phyloP scores from a whole-genome alignment of 2,113 vertebrate genomes.

The Noturus placidus region DNA sequence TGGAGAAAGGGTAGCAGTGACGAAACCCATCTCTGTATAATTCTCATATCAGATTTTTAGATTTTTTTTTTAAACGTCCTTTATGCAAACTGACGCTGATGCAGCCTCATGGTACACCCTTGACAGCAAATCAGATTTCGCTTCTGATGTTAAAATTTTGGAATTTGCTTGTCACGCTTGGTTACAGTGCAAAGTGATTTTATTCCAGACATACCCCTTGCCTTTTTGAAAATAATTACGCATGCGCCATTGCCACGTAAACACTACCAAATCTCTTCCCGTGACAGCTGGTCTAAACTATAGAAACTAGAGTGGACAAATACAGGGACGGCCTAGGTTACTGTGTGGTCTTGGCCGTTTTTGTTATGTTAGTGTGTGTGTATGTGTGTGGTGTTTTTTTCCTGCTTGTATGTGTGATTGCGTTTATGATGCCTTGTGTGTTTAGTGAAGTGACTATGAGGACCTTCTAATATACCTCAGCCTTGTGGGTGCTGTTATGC shows the following conservation, averaged over 20 bases:
- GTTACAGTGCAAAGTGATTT: conserved; percentile 55
- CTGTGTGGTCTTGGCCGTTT: conserved; percentile 33
- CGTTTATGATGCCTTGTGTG: conserved; percentile 51
- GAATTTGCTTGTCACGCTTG: conserved; percentile 40
- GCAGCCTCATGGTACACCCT: neutral
- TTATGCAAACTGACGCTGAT: neutral
- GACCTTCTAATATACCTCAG: conserved; percentile 61
- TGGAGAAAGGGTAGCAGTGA: neutral
- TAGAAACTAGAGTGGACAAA: conserved; percentile 53
- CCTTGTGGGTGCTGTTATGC: conserved; percentile 64
- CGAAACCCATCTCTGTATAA: neutral
- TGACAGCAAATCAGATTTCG: conserved; percentile 18
- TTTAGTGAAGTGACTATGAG: conserved; percentile 60
- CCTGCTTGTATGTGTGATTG: neutral
- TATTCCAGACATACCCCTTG: conserved; percentile 42
- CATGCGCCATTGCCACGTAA: conserved; percentile 65
- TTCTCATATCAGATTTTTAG: neutral
- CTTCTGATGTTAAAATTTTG: neutral
- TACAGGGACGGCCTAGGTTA: conserved; percentile 54
- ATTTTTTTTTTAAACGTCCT: neutral
- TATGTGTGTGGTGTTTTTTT: conserved; percentile 46
- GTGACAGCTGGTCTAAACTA: conserved; percentile 58
- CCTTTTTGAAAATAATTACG: conserved; percentile 59
- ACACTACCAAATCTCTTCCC: conserved; percentile 61
- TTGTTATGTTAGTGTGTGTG: conserved; percentile 48